Percentiles rank a stretch among this genome's conserved stretches.
Evolutionary conservation across 2,888 invertebrate genomes (phyloP).

Genomic region (Timema cristinae): DNA sequence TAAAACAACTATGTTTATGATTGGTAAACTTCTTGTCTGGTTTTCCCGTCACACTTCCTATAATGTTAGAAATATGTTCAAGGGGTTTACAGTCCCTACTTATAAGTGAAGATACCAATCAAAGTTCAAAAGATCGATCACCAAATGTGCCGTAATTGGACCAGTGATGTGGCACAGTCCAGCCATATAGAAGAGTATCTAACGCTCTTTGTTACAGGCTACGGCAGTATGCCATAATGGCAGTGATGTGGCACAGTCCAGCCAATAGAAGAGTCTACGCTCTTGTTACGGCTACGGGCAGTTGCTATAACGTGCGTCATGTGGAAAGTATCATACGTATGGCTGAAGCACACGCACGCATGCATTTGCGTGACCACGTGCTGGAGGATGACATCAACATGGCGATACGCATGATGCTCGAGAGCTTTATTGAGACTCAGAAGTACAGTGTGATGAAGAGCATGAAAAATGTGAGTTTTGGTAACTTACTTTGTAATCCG

Average conservation of each 20-base stretch:
- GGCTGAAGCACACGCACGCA: conserved; percentile 94
- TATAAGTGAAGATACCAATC: not conserved
- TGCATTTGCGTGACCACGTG: conserved; percentile 89
- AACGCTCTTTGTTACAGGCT: conserved; percentile 49
- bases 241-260: no score
- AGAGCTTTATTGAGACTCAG: conserved; percentile 98
- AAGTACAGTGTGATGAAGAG: conserved; percentile 97
- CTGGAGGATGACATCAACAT: conserved; percentile 94
- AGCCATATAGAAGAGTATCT: conserved; percentile 1
- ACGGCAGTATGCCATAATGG: conserved; percentile 99
- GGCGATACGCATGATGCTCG: conserved; percentile 95
- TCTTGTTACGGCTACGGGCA: no score
- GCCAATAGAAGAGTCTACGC: no score
- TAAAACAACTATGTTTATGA: no score
- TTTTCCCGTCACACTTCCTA: no score
- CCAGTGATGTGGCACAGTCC: no score
- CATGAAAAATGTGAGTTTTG: conserved; percentile 73
- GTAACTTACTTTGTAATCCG: no score
- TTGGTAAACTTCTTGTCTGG: no score
- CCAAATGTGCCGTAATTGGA: not conserved
- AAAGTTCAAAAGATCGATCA: not conserved
- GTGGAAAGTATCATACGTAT: conserved; percentile 98
- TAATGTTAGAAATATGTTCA: no score
- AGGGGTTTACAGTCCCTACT: not conserved
- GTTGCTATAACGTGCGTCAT: conserved; percentile 98